Evolutionary conservation across 1,140 invertebrate genomes (phyloP).

Genomic region (Scaptomyza graminum): DNA sequence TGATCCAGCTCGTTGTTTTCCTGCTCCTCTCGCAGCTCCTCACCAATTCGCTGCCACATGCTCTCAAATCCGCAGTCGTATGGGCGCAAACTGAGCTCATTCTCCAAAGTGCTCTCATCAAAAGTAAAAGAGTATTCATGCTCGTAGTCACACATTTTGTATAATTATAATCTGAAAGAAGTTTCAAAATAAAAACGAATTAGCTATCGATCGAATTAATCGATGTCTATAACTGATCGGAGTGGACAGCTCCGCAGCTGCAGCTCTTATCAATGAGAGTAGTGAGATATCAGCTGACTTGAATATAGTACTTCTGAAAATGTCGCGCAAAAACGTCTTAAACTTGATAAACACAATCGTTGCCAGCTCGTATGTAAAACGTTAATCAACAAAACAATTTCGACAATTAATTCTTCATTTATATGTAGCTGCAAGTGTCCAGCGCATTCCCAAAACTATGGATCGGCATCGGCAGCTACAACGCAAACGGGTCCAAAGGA

Average conservation of each 20-base stretch:
- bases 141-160: constrained; percentile 68
- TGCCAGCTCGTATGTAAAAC: constrained; percentile 61
- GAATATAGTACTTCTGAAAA: constrained; percentile 10
- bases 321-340: constrained; percentile 78
- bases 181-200: constrained; percentile 8
- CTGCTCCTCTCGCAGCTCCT: constrained; percentile 57
- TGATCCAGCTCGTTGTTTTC: constrained; percentile 52
- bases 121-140: constrained; percentile 65
- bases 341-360: constrained; percentile 74
- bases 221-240: constrained; percentile 24
- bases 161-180: constrained; percentile 25
- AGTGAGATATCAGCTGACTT: constrained; percentile 33
- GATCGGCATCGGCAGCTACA: constrained; percentile 50
- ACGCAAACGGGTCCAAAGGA: constrained; percentile 69
- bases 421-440: constrained; percentile 75
- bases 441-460: constrained; percentile 74
- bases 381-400: neutral
- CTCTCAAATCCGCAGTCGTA: constrained; percentile 60
- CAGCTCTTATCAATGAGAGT: constrained; percentile 35
- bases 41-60: constrained; percentile 64
- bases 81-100: constrained; percentile 36
- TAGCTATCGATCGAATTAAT: constrained; percentile 12
- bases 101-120: constrained; percentile 59
- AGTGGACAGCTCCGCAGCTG: neutral
- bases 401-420: neutral